phyloP scores from a whole-genome alignment of 2,113 vertebrate species.

The Hymenochirus boettgeri region DNA sequence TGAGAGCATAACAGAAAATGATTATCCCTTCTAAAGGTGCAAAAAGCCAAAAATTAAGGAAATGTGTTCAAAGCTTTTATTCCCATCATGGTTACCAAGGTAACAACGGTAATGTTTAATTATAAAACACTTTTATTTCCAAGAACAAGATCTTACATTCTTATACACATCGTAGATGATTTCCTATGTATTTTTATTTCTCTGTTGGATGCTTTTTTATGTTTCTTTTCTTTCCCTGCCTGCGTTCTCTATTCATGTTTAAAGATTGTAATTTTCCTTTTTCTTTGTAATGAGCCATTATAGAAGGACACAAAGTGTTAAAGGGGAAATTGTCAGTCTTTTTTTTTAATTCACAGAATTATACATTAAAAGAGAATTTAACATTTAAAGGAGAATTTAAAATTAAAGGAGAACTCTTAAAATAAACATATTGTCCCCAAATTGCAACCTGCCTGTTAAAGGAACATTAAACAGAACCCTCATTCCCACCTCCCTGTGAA shows the following conservation, averaged over 20 bases:
- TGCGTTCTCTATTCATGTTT: no score
- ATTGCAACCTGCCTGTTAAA: no score
- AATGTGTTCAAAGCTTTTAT: conserved; percentile 25
- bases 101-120: conserved; percentile 41
- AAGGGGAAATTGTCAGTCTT: no score
- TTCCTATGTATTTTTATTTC: not conserved
- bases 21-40: conserved; percentile 13
- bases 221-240: not conserved
- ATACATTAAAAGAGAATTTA: no score
- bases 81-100: conserved; percentile 36
- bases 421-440: no score
- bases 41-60: conserved; percentile 39
- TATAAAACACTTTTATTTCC: conserved; percentile 40
- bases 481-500: no score
- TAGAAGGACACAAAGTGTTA: no score
- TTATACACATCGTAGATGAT: conserved; percentile 1
- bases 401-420: no score
- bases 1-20: conserved; percentile 19
- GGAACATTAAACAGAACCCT: no score
- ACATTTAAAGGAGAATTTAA: no score
- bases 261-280: not conserved
- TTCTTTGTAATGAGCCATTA: not conserved
- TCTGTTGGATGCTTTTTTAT: not conserved
- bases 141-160: conserved; percentile 18
- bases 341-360: no score